phyloP scores from a whole-genome alignment of 2,888 invertebrate species.

The Agrochola lychnidis region DNA sequence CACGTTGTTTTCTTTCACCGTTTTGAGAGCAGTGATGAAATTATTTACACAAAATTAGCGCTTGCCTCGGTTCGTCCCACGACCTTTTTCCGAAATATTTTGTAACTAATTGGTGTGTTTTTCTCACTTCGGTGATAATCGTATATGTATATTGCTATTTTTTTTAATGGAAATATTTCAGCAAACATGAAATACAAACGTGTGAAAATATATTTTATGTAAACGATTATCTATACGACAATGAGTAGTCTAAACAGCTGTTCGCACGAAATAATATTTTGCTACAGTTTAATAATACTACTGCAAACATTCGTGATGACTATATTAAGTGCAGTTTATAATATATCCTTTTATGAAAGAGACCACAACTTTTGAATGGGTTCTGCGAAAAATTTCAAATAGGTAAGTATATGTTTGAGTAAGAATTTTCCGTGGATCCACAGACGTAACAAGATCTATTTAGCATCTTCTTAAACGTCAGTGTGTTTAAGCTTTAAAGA shows the following conservation, averaged over 20 bases:
- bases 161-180: slow-evolving; percentile 39
- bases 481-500: neutral
- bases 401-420: neutral
- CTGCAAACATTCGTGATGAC: slow-evolving; percentile 47
- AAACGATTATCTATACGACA: slow-evolving; percentile 31
- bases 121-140: neutral
- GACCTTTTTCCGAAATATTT: neutral
- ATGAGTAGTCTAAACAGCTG: slow-evolving; percentile 33
- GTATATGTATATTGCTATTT: neutral
- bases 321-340: slow-evolving; percentile 26
- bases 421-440: neutral
- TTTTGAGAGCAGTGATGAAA: too few species aligned
- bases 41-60: too few species aligned
- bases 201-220: slow-evolving; percentile 37
- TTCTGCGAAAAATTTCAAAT: slow-evolving; percentile 2
- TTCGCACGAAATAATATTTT: slow-evolving; percentile 54
- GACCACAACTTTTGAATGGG: neutral
- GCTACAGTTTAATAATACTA: slow-evolving; percentile 34
- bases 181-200: slow-evolving; percentile 11
- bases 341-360: neutral
- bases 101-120: neutral
- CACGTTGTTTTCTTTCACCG: too few species aligned
- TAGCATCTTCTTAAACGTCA: neutral
- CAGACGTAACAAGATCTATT: neutral
- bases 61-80: too few species aligned